phyloP scores from a whole-genome alignment of 2,797 vertebrate species.

The Liparis tanakae region DNA sequence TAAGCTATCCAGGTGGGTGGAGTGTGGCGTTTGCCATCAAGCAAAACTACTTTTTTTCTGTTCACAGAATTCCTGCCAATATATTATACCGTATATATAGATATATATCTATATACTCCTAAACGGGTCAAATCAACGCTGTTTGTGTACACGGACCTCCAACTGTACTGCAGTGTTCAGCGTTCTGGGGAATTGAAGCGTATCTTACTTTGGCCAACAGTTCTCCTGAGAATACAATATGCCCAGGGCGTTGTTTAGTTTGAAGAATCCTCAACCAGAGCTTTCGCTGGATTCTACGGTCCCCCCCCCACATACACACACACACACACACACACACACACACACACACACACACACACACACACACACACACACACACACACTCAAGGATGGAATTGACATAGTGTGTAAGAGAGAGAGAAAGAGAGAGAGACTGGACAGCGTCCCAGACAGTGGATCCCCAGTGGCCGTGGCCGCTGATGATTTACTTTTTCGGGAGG shows the following conservation, averaged over 20 bases:
- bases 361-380: no score
- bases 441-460: slow-evolving; percentile 76
- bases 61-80: background rate
- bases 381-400: slow-evolving; percentile 68
- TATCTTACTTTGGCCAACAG: slow-evolving; percentile 62
- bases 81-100: background rate
- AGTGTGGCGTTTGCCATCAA: background rate
- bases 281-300: slow-evolving; percentile 62
- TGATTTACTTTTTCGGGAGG: slow-evolving; percentile 79
- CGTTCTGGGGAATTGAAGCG: slow-evolving; percentile 62
- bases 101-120: background rate
- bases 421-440: slow-evolving; percentile 62
- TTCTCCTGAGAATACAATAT: slow-evolving; percentile 73
- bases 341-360: no score
- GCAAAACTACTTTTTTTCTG: background rate
- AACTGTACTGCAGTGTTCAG: slow-evolving; percentile 23
- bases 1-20: slow-evolving; percentile 1
- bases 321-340: background rate
- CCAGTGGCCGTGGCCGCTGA: slow-evolving; percentile 75
- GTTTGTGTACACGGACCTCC: slow-evolving; percentile 33
- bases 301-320: background rate
- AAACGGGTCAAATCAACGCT: slow-evolving; percentile 18
- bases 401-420: slow-evolving; percentile 51
- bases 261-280: slow-evolving; percentile 74
- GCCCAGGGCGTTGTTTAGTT: slow-evolving; percentile 83